These are phyloP conservation scores for Melitaea cinxia DNA, from an alignment of 1,140 invertebrate genomes.

Conservation along the genomic window DNA sequence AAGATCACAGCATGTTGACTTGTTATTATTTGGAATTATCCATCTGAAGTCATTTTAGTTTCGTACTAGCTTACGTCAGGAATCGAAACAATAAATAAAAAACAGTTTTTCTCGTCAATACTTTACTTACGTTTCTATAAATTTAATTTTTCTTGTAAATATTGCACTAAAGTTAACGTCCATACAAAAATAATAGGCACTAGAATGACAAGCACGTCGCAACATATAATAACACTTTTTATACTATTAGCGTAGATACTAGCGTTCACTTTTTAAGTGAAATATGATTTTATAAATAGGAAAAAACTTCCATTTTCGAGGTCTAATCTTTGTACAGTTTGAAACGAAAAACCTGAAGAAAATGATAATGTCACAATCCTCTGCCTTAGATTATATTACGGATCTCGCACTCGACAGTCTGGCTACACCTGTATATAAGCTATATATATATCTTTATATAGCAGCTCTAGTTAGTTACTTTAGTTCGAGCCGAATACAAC, in stretches of 20 bases:
- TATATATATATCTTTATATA: too few relatives aligned
- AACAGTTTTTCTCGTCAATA: slow-evolving; percentile 7
- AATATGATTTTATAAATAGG: neutral
- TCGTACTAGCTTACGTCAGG: neutral
- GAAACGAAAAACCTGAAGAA: too few relatives aligned
- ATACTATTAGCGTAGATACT: slow-evolving; percentile 4
- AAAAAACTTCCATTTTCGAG: neutral
- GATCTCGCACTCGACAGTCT: too few relatives aligned
- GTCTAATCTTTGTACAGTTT: neutral
- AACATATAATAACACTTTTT: neutral
- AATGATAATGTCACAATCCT: too few relatives aligned
- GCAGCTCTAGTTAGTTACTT: too few relatives aligned
- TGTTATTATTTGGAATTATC: too few relatives aligned
- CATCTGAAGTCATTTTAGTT: too few relatives aligned
- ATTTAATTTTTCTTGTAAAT: neutral
- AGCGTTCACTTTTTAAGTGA: slow-evolving; percentile 12
- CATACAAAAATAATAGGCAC: slow-evolving; percentile 14
- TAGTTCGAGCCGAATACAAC: too few relatives aligned
- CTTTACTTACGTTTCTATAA: neutral
- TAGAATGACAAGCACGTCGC: slow-evolving; percentile 6
- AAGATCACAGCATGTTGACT: too few relatives aligned
- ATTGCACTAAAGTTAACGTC: slow-evolving; percentile 2
- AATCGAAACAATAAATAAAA: neutral
- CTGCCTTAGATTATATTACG: too few relatives aligned
- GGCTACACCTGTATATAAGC: too few relatives aligned